Conservation (phyloP, 2,113 vertebrate species). For the Piprites chloris region DNA sequence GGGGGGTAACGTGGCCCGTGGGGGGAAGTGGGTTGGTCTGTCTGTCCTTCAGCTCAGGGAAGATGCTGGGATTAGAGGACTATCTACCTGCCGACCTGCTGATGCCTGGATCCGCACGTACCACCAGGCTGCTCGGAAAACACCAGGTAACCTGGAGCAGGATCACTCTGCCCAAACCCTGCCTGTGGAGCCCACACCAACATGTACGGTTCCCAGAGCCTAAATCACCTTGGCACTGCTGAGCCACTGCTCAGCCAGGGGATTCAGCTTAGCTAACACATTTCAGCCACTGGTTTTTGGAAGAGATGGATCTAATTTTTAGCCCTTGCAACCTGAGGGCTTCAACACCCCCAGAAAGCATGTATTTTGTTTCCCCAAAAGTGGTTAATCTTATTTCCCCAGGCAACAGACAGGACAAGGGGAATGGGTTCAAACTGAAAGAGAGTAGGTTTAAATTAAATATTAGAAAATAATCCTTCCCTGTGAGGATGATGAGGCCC, state of each 20-base stretch:
- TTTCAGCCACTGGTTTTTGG: background rate
- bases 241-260: background rate
- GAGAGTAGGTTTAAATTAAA: background rate
- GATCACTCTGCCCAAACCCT: background rate
- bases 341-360: background rate
- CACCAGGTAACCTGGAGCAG: background rate
- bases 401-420: background rate
- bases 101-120: background rate
- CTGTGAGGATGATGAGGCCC: background rate
- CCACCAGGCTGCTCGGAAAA: background rate
- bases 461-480: background rate
- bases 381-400: background rate
- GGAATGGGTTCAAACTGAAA: background rate
- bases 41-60: background rate
- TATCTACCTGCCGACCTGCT: background rate
- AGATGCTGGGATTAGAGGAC: background rate
- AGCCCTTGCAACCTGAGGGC: background rate
- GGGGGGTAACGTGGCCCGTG: background rate
- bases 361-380: background rate
- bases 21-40: background rate
- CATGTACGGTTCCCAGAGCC: background rate
- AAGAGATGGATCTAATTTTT: background rate
- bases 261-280: background rate
- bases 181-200: background rate
- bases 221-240: background rate